phyloP scores from a whole-genome alignment of 2,113 vertebrate genomes.

The Uria lomvia region DNA sequence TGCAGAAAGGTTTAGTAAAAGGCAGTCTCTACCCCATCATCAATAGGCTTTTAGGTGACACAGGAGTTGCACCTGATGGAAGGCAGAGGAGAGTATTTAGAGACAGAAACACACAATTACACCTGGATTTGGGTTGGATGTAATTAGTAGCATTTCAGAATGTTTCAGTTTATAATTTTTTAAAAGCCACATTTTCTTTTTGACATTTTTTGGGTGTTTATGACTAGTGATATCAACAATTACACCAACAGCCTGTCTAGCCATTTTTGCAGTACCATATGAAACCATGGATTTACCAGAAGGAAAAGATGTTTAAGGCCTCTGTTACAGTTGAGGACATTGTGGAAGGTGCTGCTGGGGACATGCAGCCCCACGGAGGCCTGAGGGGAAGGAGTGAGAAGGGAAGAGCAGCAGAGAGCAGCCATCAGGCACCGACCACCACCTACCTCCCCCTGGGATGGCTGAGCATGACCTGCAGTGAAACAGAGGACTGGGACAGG shows the following conservation, averaged over 20 bases:
- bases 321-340: neutral
- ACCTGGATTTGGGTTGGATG: neutral
- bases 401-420: neutral
- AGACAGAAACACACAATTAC: neutral
- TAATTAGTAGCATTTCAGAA: neutral
- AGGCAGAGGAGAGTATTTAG: neutral
- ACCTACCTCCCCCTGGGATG: neutral
- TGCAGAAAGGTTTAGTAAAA: neutral
- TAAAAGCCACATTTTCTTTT: neutral
- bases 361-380: neutral
- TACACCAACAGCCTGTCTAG: neutral
- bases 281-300: neutral
- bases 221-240: neutral
- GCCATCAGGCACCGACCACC: fast-evolving
- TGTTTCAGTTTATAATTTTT: neutral
- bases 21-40: neutral
- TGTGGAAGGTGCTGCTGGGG: neutral
- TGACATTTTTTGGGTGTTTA: neutral
- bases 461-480: neutral
- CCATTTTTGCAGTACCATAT: neutral
- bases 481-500: neutral
- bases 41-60: neutral
- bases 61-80: neutral
- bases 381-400: neutral
- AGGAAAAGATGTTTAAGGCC: neutral